These are phyloP conservation scores for Pao palembangensis DNA, from an alignment of 2,113 vertebrate species.

Conservation along the genomic window DNA sequence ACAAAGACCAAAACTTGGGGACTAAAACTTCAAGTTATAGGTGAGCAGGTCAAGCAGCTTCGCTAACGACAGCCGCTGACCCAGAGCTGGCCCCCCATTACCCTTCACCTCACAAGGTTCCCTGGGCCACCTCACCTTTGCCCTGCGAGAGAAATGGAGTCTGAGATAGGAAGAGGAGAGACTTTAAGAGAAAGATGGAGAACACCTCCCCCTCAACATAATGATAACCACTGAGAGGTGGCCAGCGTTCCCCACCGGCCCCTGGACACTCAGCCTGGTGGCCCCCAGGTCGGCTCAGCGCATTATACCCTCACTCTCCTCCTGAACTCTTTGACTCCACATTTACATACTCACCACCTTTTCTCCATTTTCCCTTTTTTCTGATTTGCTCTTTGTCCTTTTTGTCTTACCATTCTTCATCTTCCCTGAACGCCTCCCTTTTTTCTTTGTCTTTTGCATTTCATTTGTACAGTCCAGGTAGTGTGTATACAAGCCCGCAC, in stretches of 20 bases:
- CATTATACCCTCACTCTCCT: slow-evolving; percentile 69
- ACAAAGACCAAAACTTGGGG: slow-evolving; percentile 34
- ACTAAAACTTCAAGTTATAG: slow-evolving; percentile 56
- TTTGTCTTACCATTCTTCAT: slow-evolving; percentile 23
- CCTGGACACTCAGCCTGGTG: slow-evolving; percentile 66
- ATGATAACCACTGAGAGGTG: slow-evolving; percentile 73
- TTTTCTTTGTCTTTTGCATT: slow-evolving; percentile 64
- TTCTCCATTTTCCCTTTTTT: slow-evolving; percentile 22
- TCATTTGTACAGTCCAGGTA: slow-evolving; percentile 54
- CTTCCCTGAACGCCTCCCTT: slow-evolving; percentile 44
- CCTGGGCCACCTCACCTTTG: slow-evolving; percentile 73
- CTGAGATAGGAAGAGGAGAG: slow-evolving; percentile 28
- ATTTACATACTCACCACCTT: slow-evolving; percentile 71
- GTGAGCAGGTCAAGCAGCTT: slow-evolving; percentile 63
- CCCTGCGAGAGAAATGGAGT: slow-evolving; percentile 76
- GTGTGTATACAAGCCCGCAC: slow-evolving; percentile 23
- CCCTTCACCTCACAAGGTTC: slow-evolving; percentile 59
- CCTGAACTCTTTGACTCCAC: slow-evolving; percentile 73
- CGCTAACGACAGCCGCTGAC: slow-evolving; percentile 67
- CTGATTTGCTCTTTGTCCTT: slow-evolving; percentile 38
- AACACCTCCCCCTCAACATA: slow-evolving; percentile 77
- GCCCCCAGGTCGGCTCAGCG: slow-evolving; percentile 76
- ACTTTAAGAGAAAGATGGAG: slow-evolving; percentile 12
- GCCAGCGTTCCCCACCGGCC: slow-evolving; percentile 68
- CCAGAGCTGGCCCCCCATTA: slow-evolving; percentile 44